phyloP scores from a whole-genome alignment of 2,113 vertebrate species.

The Pipa parva region DNA sequence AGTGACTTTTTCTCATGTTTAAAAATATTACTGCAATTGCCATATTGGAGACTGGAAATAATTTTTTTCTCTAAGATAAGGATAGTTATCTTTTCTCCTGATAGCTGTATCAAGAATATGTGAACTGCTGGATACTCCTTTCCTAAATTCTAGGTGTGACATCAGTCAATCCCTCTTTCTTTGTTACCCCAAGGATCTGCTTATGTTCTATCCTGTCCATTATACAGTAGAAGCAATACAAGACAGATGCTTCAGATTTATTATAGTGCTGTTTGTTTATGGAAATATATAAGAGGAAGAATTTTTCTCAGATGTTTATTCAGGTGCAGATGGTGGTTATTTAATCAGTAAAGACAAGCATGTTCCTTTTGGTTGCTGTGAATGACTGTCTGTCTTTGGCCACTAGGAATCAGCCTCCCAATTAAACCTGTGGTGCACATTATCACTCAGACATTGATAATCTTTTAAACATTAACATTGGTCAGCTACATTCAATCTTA shows the following conservation, averaged over 20 bases:
- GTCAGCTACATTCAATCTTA: not conserved
- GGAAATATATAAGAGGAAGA: constrained; percentile 7
- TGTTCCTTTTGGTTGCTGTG: constrained; percentile 3
- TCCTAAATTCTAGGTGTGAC: too few relatives aligned
- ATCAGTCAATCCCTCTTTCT: too few relatives aligned
- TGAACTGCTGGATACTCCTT: too few relatives aligned
- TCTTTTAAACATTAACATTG: not conserved
- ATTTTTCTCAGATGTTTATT: not conserved
- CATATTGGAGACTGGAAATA: too few relatives aligned
- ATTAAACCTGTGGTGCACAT: not conserved
- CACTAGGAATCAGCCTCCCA: not conserved
- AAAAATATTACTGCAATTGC: too few relatives aligned
- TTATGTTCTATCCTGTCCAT: too few relatives aligned
- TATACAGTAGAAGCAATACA: not conserved
- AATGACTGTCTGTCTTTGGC: not conserved
- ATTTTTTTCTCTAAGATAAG: too few relatives aligned
- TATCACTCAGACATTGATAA: not conserved
- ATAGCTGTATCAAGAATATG: too few relatives aligned
- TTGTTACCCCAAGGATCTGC: too few relatives aligned
- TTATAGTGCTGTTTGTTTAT: not conserved
- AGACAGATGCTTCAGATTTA: not conserved
- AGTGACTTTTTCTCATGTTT: too few relatives aligned
- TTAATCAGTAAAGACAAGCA: constrained; percentile 1
- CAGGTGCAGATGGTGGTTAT: constrained; percentile 14
- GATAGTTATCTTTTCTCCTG: too few relatives aligned